Conservation (phyloP, 2,888 invertebrate genomes). For the Autographa gamma region DNA sequence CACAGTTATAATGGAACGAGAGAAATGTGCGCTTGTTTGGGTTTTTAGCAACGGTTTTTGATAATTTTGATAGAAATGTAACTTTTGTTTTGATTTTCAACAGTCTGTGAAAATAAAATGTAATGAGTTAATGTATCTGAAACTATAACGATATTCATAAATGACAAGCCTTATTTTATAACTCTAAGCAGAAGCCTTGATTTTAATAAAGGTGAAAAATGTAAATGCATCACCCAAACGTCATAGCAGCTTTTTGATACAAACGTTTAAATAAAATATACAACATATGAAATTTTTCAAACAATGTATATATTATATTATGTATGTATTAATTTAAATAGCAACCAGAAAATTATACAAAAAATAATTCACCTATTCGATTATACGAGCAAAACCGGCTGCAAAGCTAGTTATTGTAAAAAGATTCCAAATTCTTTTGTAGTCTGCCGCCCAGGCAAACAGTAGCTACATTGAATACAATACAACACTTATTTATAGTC, state of each 20-base stretch:
- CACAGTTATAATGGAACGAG: conserved; percentile 41
- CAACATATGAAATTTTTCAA: conserved; percentile 34
- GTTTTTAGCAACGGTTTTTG: conserved; percentile 22
- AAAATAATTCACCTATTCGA: conserved; percentile 56
- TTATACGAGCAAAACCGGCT: conserved; percentile 57
- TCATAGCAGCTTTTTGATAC: not conserved
- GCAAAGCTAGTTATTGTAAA: conserved; percentile 70
- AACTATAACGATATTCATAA: not conserved
- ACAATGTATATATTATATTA: conserved; percentile 35
- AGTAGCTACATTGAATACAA: conserved; percentile 88
- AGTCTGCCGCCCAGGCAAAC: conserved; percentile 80
- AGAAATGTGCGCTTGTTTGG: conserved; percentile 42
- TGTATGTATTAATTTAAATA: conserved; percentile 36
- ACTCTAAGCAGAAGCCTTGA: no score
- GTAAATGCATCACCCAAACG: not conserved
- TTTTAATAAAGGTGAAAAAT: not conserved
- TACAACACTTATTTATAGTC: conserved; percentile 89
- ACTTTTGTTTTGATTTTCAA: not conserved
- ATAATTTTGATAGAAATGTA: not conserved
- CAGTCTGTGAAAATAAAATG: not conserved
- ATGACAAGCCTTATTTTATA: no score
- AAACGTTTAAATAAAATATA: conserved; percentile 16
- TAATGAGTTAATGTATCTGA: not conserved
- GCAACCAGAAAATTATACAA: conserved; percentile 27
- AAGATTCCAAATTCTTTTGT: conserved; percentile 87